Evolutionary conservation across 2,113 vertebrate species (phyloP), one percentile per base, ranked within the genome.

Genomic region (Oxyruncus cristatus): DNA sequence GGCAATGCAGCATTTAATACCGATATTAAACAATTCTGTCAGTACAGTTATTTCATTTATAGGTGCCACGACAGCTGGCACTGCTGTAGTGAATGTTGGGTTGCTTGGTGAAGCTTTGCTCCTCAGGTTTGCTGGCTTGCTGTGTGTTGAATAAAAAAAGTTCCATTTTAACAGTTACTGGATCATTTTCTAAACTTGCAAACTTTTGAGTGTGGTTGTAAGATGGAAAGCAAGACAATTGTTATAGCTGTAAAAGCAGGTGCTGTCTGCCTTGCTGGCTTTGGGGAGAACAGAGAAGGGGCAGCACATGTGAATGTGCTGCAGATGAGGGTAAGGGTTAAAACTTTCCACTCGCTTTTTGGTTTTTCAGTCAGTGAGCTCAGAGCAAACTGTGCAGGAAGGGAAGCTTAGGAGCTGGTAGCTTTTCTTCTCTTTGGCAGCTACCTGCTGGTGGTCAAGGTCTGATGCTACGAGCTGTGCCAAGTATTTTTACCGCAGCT

Each of bases 51-150:
- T 5, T 77, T 62, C 23, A 44, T 55, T 20, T 30, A 30, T 61
- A 72, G 78, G 41, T 1, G 5, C 12, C 4, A 4, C 42, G 46
- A 46, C 53, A 42, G 52, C 27, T 21, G 33, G 55, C 47, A 6
- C 12, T 73, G 67, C 42, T 59, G 13, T 21, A 79, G 42, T 2
- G 2, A 79, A 41, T 0, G 0, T 2, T 59, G 53, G 13, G 41
- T 73, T 47, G 6, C 35, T 76, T 76, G 41, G 26, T 56, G 35
- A 42, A 66, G 37, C 42, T 8, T 26, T 62, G 65, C 55, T 91
- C 15, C 68, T 81, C 65, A 42, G 72, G 24, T 80, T 91, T 80
- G 53, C 49, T 44, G 42, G 30, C 53, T 89, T 81, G 59, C 16
- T 24, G 1, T 35, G 13, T 42, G 17, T 39, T 50, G 58, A 83